These are phyloP conservation scores for Agrochola macilenta DNA, from an alignment of 2,888 invertebrate genomes.

Conservation along the genomic window DNA sequence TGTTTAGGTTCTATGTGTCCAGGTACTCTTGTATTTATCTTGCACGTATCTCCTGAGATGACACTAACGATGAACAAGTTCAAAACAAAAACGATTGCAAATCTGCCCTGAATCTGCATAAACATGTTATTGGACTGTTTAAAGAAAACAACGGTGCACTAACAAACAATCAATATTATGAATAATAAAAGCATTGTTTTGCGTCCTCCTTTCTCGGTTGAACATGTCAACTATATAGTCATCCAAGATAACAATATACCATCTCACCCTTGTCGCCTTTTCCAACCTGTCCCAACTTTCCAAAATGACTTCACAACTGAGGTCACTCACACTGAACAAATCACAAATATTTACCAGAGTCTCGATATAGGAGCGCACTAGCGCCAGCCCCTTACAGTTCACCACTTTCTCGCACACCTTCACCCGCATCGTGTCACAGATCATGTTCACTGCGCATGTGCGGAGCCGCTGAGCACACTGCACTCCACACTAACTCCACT, in stretches of 20 bases:
- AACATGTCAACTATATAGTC: neutral
- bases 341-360: slow-evolving; percentile 77
- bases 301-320: slow-evolving; percentile 36
- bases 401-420: slow-evolving; percentile 87
- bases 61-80: slow-evolving; percentile 13
- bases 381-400: slow-evolving; percentile 84
- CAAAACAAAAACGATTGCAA: slow-evolving; percentile 35
- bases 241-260: slow-evolving; percentile 11
- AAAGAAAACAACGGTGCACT: slow-evolving; percentile 12
- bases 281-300: slow-evolving; percentile 36
- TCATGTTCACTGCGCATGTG: slow-evolving; percentile 72
- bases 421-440: slow-evolving; percentile 84
- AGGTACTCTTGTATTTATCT: slow-evolving; percentile 41
- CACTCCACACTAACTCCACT: slow-evolving; percentile 34
- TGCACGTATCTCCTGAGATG: slow-evolving; percentile 9
- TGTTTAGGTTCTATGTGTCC: slow-evolving; percentile 27
- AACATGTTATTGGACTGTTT: slow-evolving; percentile 13
- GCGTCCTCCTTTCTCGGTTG: neutral
- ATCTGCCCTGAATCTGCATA: slow-evolving; percentile 16
- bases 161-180: slow-evolving; percentile 5
- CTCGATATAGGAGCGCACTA: slow-evolving; percentile 84
- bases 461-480: slow-evolving; percentile 34
- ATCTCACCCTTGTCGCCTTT: slow-evolving; percentile 24
- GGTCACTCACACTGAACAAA: slow-evolving; percentile 26
- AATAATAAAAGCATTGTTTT: neutral